Percentiles rank a stretch among this genome's conserved stretches.
Conservation (phyloP, 2,888 invertebrate species). For the Auanema sp. region DNA sequence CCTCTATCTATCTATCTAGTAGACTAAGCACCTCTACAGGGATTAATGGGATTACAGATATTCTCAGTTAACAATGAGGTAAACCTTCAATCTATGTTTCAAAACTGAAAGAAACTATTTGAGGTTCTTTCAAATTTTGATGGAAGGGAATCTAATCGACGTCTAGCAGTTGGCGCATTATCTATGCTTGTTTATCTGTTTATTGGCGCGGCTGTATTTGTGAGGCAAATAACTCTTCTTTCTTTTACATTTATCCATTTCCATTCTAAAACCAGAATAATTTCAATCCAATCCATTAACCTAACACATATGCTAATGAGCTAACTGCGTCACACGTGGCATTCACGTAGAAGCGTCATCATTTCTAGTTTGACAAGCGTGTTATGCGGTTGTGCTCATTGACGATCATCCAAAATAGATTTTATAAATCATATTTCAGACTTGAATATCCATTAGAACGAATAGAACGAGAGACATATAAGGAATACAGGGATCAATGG, state of each 20-base stretch:
- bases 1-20: no score
- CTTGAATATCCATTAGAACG: conserved; percentile 49
- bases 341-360: not conserved
- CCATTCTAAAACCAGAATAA: no score
- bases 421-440: conserved; percentile 14
- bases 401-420: not conserved
- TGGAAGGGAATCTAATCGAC: conserved; percentile 42
- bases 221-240: conserved; percentile 20
- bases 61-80: conserved; percentile 28
- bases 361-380: not conserved
- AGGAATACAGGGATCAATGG: conserved; percentile 51
- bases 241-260: no score
- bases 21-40: not conserved
- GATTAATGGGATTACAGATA: conserved; percentile 34
- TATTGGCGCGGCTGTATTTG: conserved; percentile 78
- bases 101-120: no score
- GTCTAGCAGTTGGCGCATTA: conserved; percentile 47
- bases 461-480: conserved; percentile 49
- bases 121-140: conserved; percentile 27
- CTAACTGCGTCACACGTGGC: no score
- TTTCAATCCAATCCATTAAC: not conserved
- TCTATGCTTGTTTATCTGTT: conserved; percentile 70
- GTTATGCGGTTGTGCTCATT: not conserved
- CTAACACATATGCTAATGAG: no score
- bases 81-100: not conserved